Evolutionary conservation across 1,140 invertebrate species (phyloP).

Genomic region (Acyrthosiphon pisum): DNA sequence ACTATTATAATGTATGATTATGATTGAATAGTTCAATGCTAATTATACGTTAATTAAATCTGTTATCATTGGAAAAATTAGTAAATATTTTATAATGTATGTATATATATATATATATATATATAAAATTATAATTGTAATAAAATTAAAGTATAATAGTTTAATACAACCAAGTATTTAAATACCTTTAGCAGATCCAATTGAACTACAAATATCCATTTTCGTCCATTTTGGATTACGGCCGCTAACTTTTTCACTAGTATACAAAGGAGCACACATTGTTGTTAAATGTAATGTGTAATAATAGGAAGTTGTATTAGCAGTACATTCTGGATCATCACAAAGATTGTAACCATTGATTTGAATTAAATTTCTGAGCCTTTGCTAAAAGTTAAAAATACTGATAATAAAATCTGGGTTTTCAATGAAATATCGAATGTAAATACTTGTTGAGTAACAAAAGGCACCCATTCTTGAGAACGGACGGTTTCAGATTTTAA

Average conservation of each 20-base stretch:
- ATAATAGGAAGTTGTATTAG: constrained; percentile 70
- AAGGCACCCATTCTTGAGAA: constrained; percentile 62
- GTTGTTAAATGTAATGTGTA: constrained; percentile 79
- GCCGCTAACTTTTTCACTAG: constrained; percentile 79
- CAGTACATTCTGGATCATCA: constrained; percentile 59
- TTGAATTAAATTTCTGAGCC: constrained; percentile 77
- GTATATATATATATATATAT: too few species aligned
- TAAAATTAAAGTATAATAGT: not conserved
- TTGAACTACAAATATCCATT: constrained; percentile 65
- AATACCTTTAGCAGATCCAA: constrained; percentile 61
- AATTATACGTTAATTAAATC: not conserved
- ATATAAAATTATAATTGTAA: not conserved
- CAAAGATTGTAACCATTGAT: constrained; percentile 70
- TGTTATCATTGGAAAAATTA: not conserved
- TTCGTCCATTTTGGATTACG: constrained; percentile 79
- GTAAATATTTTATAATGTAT: not conserved
- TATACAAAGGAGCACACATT: constrained; percentile 86
- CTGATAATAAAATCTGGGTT: not conserved
- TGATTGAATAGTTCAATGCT: not conserved
- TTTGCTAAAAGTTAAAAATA: constrained; percentile 66
- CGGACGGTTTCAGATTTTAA: constrained; percentile 57
- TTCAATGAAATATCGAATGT: not conserved
- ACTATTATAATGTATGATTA: too few species aligned
- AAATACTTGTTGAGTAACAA: constrained; percentile 61
- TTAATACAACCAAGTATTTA: not conserved